Conservation (phyloP, 2,888 invertebrate species). For the Holacanthella duospinosa region DNA sequence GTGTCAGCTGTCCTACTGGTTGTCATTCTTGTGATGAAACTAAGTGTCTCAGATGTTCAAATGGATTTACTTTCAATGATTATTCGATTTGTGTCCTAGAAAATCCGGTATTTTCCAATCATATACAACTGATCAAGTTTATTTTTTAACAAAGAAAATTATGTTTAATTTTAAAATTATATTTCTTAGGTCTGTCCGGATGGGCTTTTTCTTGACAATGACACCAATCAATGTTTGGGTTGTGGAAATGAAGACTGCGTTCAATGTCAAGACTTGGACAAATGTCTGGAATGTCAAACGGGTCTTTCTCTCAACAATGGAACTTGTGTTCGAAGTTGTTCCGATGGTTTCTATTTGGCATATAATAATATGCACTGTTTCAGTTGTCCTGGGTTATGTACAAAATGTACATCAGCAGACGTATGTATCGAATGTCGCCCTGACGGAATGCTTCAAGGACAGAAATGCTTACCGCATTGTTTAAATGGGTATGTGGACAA, state of each 20-base stretch:
- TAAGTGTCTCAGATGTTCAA: constrained; percentile 21
- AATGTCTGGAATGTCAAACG: constrained; percentile 26
- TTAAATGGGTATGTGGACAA: constrained; percentile 51
- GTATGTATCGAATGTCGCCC: constrained; percentile 71
- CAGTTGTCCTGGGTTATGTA: constrained; percentile 29
- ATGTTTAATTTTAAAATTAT: not conserved
- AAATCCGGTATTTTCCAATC: constrained; percentile 16
- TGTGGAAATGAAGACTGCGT: constrained; percentile 29
- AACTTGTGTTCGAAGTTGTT: constrained; percentile 23
- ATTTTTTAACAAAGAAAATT: not conserved
- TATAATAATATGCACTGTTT: constrained; percentile 27
- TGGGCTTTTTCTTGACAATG: constrained; percentile 25
- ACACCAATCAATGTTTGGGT: constrained; percentile 22
- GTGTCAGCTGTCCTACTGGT: constrained; percentile 20
- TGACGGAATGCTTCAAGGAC: constrained; percentile 66
- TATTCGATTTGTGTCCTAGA: constrained; percentile 15
- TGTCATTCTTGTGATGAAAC: constrained; percentile 27
- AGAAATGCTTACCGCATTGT: constrained; percentile 69
- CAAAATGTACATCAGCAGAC: constrained; percentile 49
- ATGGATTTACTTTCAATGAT: constrained; percentile 20
- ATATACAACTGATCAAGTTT: too few species aligned
- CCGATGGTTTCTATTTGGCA: constrained; percentile 24
- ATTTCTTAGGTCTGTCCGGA: constrained; percentile 28
- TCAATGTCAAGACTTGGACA: constrained; percentile 20
- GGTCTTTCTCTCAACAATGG: constrained; percentile 24